These are phyloP conservation scores for Acanthosepion pharaonis DNA, from an alignment of 2,888 invertebrate genomes.

Conservation along the genomic window DNA sequence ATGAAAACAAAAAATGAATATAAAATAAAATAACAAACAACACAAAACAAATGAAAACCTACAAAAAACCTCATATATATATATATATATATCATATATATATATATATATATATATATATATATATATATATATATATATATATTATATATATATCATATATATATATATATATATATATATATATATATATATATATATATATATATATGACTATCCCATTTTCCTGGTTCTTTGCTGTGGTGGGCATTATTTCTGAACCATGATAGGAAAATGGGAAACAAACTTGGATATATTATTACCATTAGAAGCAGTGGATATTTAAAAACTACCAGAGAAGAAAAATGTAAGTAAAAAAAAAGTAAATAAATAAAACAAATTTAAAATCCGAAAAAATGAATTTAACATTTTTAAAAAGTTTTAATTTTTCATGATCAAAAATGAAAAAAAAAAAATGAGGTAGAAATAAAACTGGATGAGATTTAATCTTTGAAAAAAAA, in stretches of 20 bases:
- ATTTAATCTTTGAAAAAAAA: neutral
- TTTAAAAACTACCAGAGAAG: neutral
- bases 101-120: neutral
- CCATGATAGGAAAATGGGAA: neutral
- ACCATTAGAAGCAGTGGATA: neutral
- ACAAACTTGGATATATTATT: neutral
- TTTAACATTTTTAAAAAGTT: neutral
- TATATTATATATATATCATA: neutral
- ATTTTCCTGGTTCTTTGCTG: neutral
- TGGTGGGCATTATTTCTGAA: neutral
- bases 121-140: neutral
- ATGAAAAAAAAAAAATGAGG: neutral
- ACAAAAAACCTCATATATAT: neutral
- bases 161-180: neutral
- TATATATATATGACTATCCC: neutral
- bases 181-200: neutral
- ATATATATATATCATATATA: neutral
- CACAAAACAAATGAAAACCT: neutral
- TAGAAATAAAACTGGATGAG: neutral
- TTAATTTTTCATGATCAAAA: neutral
- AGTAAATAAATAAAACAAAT: neutral
- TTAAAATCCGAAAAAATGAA: neutral
- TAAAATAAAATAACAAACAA: neutral
- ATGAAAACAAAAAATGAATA: neutral
- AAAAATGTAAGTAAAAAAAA: constrained; percentile 39